Conservation (phyloP, 2,888 invertebrate species). For the Troides aeacus region DNA sequence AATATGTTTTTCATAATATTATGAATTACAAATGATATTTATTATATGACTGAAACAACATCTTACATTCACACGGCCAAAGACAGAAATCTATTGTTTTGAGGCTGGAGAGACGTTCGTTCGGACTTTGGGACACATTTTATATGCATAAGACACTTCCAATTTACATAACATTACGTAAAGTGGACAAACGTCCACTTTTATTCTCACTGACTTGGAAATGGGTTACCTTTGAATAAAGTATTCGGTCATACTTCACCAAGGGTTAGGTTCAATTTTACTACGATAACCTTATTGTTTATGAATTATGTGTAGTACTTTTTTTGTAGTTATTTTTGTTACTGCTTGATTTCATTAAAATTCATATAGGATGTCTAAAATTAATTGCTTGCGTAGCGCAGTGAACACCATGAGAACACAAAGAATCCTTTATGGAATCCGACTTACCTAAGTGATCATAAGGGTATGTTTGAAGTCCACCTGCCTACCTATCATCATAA, state of each 20-base stretch:
- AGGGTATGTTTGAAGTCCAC: no score
- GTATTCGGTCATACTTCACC: constrained; percentile 19
- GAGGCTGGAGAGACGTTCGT: constrained; percentile 47
- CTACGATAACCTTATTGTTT: constrained; percentile 16
- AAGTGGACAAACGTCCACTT: constrained; percentile 26
- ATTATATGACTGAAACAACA: constrained; percentile 50
- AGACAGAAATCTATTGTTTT: constrained; percentile 61
- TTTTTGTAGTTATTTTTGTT: neutral
- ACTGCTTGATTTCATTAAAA: no score
- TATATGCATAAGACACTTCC: constrained; percentile 28
- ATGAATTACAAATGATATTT: constrained; percentile 41
- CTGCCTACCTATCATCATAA: no score
- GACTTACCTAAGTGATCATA: no score
- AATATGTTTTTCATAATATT: neutral
- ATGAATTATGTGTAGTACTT: neutral
- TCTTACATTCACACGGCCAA: constrained; percentile 45
- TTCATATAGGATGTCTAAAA: no score
- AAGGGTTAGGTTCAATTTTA: constrained; percentile 14
- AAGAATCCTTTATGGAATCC: no score
- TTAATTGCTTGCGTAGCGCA: no score
- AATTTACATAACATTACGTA: constrained; percentile 27
- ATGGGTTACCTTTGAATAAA: constrained; percentile 23
- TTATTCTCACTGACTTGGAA: constrained; percentile 21
- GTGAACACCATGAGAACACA: no score
- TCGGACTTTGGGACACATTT: constrained; percentile 27